Evolutionary conservation across 1,140 invertebrate genomes (phyloP).

Genomic region (Thaumatotibia leucotreta): DNA sequence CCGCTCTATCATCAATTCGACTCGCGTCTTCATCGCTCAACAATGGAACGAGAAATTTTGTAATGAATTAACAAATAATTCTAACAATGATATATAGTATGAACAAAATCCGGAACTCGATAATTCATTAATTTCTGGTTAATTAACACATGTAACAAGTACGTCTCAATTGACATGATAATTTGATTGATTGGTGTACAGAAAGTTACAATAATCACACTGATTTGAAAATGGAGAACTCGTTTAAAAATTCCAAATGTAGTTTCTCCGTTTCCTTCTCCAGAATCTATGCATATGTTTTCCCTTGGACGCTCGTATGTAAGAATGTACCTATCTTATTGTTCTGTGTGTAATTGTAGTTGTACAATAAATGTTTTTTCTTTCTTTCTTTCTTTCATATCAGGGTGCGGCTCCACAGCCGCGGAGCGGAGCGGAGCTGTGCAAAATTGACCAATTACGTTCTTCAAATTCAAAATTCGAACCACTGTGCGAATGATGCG

Average conservation of each 20-base stretch:
- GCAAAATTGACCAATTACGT: no score
- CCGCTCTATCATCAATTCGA: slow-evolving; percentile 49
- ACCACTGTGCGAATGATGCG: no score
- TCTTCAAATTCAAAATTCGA: no score
- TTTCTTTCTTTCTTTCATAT: no score
- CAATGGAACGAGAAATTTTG: slow-evolving; percentile 39
- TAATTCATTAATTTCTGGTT: not conserved
- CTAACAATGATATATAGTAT: not conserved
- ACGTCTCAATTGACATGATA: not conserved
- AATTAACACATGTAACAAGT: not conserved
- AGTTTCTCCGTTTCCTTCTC: no score
- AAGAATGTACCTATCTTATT: no score
- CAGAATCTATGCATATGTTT: no score
- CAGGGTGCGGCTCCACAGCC: no score
- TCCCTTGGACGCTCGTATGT: no score
- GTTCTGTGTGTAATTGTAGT: no score
- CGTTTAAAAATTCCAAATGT: not conserved
- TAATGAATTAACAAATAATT: slow-evolving; percentile 26
- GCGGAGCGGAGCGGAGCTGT: no score
- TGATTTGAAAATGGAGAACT: not conserved
- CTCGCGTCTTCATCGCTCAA: slow-evolving; percentile 39
- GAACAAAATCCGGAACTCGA: not conserved
- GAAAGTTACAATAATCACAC: not conserved
- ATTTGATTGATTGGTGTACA: not conserved
- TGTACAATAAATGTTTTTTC: no score